Evolutionary conservation across 2,888 invertebrate genomes (phyloP).

Genomic region (Diplazon laetatorius): DNA sequence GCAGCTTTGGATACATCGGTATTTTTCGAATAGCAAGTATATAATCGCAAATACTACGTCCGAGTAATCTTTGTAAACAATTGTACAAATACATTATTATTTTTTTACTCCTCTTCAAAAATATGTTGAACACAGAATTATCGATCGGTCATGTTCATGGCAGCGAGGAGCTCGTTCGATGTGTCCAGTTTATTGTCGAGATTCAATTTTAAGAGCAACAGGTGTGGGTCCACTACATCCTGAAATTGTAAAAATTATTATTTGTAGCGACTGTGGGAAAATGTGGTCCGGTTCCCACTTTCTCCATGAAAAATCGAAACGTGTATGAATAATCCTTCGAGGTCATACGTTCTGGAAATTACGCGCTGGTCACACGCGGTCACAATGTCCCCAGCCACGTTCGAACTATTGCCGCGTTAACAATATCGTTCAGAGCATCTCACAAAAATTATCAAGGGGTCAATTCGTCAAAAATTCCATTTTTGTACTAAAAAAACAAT

Average conservation of each 20-base stretch:
- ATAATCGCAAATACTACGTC: background rate
- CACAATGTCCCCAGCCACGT: too few relatives aligned
- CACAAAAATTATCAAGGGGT: too few relatives aligned
- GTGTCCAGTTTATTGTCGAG: conserved; percentile 71
- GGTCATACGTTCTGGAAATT: too few relatives aligned
- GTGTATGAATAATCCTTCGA: too few relatives aligned
- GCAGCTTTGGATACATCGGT: conserved; percentile 48
- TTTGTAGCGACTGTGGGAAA: too few relatives aligned
- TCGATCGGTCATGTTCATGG: conserved; percentile 55
- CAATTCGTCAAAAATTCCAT: too few relatives aligned
- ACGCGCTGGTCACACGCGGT: too few relatives aligned
- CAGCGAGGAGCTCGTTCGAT: conserved; percentile 62
- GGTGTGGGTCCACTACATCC: conserved; percentile 76
- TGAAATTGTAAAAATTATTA: conserved; percentile 48
- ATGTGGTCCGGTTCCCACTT: background rate
- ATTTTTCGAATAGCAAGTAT: conserved; percentile 39
- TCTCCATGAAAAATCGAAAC: too few relatives aligned
- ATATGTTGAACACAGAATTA: conserved; percentile 9
- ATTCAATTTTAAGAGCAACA: conserved; percentile 74
- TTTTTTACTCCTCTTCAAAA: conserved; percentile 10
- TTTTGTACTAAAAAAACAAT: too few relatives aligned
- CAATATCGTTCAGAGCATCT: too few relatives aligned
- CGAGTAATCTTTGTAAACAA: background rate
- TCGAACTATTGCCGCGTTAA: too few relatives aligned
- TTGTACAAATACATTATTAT: conserved; percentile 26